Base-by-base conservation (phyloP, 2,888 invertebrate species). In the Sarcophaga variegata region DNA sequence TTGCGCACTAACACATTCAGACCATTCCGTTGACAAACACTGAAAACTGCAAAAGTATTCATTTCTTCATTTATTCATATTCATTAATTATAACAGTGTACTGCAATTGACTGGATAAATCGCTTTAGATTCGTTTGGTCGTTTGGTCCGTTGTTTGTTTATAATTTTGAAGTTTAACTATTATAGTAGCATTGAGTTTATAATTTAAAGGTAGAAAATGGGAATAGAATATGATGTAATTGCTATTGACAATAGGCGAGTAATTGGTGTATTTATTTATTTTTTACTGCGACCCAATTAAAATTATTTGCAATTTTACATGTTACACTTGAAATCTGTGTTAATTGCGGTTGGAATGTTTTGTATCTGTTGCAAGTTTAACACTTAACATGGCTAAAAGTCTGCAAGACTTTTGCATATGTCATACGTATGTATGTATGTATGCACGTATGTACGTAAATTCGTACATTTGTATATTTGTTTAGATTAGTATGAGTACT, bases 321-420 rank as follows among this genome's bases (percentile, higher is more conserved):
- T 87, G 79, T 87, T 87, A 87, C 87, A 84, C 87, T 87, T 87
- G 84, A 87, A 87, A 87, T 84, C 71, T 84, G 79, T 83, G 77
- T 83, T 81, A 85, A 85, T 85, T 85, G 80, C 62, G 71, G 62
- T 27, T 85, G 49, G 66, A 81, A 85, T 80, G 66, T 86, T 74
- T 82, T 81, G 69, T 59, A 62, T 49, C 25, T 66, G 70, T 81
- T 74, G 76, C 70, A 54, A 63, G 54, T 76, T 63, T 72, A 76
- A 78, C 74, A 78, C 69, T 78, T 67, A 25, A 17, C 62, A 70
- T 83, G 74, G 54, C 54, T 54, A 54, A 54, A 54, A 54, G 54
- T 14, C 54, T 54, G 54, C 54, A 54, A 14, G 54, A 0, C 54
- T 14, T 77, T 64, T 77, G 64, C 49, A 27, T 25, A 25, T 22